Evolutionary conservation across 2,888 invertebrate genomes (phyloP).

Genomic region (Tenthredo notha): DNA sequence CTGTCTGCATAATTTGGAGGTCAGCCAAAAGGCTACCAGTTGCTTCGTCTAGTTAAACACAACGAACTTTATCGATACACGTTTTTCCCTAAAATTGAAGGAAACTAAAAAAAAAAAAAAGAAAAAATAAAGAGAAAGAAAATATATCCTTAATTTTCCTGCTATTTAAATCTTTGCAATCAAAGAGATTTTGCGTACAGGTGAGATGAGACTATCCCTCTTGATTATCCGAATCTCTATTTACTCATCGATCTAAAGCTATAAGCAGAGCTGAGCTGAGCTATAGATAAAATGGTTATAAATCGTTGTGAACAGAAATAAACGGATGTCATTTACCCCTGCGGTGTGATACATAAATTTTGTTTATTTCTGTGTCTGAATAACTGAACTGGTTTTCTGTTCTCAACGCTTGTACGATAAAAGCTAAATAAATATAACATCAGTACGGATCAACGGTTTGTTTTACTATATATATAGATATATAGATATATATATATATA

Average conservation of each 20-base stretch:
- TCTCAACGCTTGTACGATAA: neutral
- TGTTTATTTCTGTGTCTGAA: slow-evolving; percentile 18
- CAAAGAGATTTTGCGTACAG: neutral
- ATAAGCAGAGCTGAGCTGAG: neutral
- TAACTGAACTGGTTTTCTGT: neutral
- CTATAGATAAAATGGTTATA: neutral
- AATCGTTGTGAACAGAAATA: neutral
- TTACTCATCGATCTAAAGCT: neutral
- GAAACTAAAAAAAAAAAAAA: neutral
- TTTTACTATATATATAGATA: neutral
- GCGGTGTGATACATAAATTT: slow-evolving; percentile 7
- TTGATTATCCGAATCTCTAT: neutral
- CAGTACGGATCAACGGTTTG: neutral
- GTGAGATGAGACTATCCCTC: neutral
- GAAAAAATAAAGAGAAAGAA: neutral
- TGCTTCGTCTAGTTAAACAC: slow-evolving; percentile 64
- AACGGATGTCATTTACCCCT: slow-evolving; percentile 47
- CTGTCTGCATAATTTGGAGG: slow-evolving; percentile 72
- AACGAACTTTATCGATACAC: slow-evolving; percentile 50
- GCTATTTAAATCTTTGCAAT: neutral
- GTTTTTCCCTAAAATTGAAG: neutral
- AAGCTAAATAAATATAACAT: slow-evolving; percentile 35
- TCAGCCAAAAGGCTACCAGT: slow-evolving; percentile 74
- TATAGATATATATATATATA: no score
- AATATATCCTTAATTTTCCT: neutral